A percentile compares a stretch with the other conserved stretches of the same genome.
These are phyloP conservation scores for Drosophila lowei DNA, from an alignment of 1,140 invertebrate species.

Conservation along the genomic window DNA sequence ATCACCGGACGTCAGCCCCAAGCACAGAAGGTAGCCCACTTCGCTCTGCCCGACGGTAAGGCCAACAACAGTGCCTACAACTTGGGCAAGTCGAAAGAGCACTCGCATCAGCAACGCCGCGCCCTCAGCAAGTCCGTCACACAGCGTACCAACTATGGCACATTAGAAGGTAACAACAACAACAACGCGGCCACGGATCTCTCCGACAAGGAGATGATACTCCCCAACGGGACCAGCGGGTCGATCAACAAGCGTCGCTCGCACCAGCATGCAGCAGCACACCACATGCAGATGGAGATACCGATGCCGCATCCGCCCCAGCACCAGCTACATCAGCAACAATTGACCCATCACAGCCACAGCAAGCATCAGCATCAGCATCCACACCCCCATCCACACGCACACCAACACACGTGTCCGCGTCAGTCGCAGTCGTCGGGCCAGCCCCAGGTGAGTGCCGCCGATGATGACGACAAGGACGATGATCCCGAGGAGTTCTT, in stretches of 20 bases:
- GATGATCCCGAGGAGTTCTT: slow-evolving; percentile 80
- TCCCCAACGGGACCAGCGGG: neutral
- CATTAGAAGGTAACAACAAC: neutral
- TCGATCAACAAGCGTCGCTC: slow-evolving; percentile 12
- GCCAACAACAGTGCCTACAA: slow-evolving; percentile 9
- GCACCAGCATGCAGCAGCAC: slow-evolving; percentile 5
- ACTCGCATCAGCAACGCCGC: slow-evolving; percentile 15
- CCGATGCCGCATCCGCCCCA: slow-evolving; percentile 38
- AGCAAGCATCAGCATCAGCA: slow-evolving; percentile 25
- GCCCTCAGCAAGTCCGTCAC: slow-evolving; percentile 26
- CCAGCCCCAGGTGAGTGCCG: slow-evolving; percentile 33
- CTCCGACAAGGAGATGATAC: slow-evolving; percentile 51
- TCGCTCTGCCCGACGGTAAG: slow-evolving; percentile 31
- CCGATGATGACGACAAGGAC: slow-evolving; percentile 68
- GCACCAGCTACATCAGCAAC: slow-evolving; percentile 66
- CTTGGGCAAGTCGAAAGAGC: slow-evolving; percentile 21
- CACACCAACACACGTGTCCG: slow-evolving; percentile 32
- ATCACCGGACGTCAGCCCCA: slow-evolving; percentile 38
- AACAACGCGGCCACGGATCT: slow-evolving; percentile 11
- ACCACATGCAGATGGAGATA: slow-evolving; percentile 11
- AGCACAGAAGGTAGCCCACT: slow-evolving; percentile 39
- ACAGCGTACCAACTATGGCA: slow-evolving; percentile 29
- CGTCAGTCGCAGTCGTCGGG: slow-evolving; percentile 5
- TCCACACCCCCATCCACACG: slow-evolving; percentile 7
- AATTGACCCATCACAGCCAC: slow-evolving; percentile 27